Percentiles rank a stretch among this genome's conserved stretches.
phyloP scores from a whole-genome alignment of 2,113 vertebrate genomes.

The Dascyllus trimaculatus region DNA sequence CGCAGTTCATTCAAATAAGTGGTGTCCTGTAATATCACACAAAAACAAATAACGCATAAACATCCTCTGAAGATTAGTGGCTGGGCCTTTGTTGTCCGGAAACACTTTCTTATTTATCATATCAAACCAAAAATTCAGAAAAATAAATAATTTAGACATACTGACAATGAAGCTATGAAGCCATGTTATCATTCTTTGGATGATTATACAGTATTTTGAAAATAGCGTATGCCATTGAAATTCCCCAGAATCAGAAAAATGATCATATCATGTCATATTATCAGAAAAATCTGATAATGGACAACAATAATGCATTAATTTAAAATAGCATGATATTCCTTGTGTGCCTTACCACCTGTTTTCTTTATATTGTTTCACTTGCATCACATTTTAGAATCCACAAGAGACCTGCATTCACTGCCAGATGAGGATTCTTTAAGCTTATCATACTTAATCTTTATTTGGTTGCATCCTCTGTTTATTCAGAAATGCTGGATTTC shows the following conservation, averaged over 20 bases:
- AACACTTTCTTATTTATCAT: conserved; percentile 14
- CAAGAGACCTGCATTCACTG: too few relatives aligned
- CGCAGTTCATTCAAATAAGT: conserved; percentile 68
- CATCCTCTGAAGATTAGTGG: conserved; percentile 44
- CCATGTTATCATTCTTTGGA: too few relatives aligned
- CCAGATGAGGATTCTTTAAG: too few relatives aligned
- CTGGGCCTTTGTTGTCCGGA: background rate
- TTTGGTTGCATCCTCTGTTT: too few relatives aligned
- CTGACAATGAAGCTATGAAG: background rate
- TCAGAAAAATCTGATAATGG: background rate
- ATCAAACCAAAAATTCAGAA: conserved; percentile 12
- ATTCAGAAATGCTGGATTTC: background rate
- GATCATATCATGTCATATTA: too few relatives aligned
- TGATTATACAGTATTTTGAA: background rate
- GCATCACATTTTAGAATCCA: background rate
- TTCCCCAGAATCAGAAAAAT: background rate
- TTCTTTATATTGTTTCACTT: background rate
- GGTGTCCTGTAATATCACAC: conserved; percentile 40
- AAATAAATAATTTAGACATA: conserved; percentile 4
- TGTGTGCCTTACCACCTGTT: background rate
- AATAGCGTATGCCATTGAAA: background rate
- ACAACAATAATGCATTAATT: background rate
- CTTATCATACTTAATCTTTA: too few relatives aligned
- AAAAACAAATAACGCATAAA: conserved; percentile 44
- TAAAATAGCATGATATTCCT: background rate